Evolutionary conservation across 2,888 invertebrate genomes (phyloP), one percentile per base, ranked within the genome.

Genomic region (Oegoconia quadripuncta): DNA sequence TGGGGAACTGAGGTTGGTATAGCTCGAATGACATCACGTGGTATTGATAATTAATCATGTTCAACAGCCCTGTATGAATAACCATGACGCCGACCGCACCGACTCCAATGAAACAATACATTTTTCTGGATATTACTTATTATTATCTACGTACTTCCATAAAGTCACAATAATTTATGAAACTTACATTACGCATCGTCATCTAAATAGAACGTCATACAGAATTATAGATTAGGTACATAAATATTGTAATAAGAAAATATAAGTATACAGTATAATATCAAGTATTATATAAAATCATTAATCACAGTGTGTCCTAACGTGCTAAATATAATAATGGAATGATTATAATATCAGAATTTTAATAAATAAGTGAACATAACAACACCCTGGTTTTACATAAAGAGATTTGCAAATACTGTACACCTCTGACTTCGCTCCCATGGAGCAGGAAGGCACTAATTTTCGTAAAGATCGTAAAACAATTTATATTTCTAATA

Each of bases 261-360:
- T 70, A 69, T 72, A 71, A n/a, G n/a, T n/a, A n/a, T n/a, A n/a
- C n/a, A n/a, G n/a, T n/a, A n/a, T 65, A 29, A 8, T 22, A 52
- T 55, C 52, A 43, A 51, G 58, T 42, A 55, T 44, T 50, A 49
- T 55, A 25, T 34, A 25, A 25, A 34, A 34, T 34, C 25, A 75
- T 82, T 75, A 82, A 83, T 83, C 81, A 83, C 83, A 83, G 77
- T 70, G 67, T 72, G 60, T 72, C 73, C 60, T 70, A 72, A 71
- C 61, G 65, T 59, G 67, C 68, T 72, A 72, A 62, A 65, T 72
- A 49, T 55, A 52, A 17, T 26, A 61, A 59, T 79, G 84, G 83
- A 86, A 86, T 86, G 84, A 78, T 74, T 66, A 64, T 50, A 41
- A 39, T 41, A 56, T 57, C 39, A 48, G 46, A 46, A 31, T 42